phyloP scores from a whole-genome alignment of 2,797 vertebrate species.

The Danio kyathit region DNA sequence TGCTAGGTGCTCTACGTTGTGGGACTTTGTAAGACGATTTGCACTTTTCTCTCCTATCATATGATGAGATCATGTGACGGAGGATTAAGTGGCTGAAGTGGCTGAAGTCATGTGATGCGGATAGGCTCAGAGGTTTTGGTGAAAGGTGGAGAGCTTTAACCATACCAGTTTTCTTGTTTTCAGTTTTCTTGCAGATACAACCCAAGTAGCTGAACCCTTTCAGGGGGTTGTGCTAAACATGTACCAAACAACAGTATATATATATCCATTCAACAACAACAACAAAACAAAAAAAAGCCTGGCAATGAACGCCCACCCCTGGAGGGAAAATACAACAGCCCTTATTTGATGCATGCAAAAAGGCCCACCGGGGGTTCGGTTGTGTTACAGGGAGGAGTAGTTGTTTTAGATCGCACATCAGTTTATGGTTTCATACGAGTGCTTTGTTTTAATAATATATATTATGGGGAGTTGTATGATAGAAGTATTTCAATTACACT shows the following conservation, averaged over 20 bases:
- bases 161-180: constrained; percentile 2
- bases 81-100: constrained; percentile 64
- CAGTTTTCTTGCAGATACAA: not conserved
- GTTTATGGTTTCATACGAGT: constrained; percentile 10
- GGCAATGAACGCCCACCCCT: constrained; percentile 9
- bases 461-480: not conserved
- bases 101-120: constrained; percentile 40
- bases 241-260: not conserved
- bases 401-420: constrained; percentile 50
- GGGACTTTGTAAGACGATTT: constrained; percentile 73
- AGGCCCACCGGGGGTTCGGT: constrained; percentile 38
- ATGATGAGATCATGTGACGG: constrained; percentile 75
- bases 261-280: constrained; percentile 3
- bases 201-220: not conserved
- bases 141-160: constrained; percentile 20
- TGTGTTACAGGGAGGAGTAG: constrained; percentile 43
- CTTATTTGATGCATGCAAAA: constrained; percentile 40
- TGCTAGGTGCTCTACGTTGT: constrained; percentile 14
- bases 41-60: constrained; percentile 68
- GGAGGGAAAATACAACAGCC: constrained; percentile 24
- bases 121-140: constrained; percentile 33
- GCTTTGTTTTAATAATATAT: constrained; percentile 12
- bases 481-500: no score
- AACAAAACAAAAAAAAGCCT: not conserved
- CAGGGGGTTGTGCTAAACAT: not conserved